phyloP scores from a whole-genome alignment of 2,797 vertebrate species.

The Intellagama lesueurii region DNA sequence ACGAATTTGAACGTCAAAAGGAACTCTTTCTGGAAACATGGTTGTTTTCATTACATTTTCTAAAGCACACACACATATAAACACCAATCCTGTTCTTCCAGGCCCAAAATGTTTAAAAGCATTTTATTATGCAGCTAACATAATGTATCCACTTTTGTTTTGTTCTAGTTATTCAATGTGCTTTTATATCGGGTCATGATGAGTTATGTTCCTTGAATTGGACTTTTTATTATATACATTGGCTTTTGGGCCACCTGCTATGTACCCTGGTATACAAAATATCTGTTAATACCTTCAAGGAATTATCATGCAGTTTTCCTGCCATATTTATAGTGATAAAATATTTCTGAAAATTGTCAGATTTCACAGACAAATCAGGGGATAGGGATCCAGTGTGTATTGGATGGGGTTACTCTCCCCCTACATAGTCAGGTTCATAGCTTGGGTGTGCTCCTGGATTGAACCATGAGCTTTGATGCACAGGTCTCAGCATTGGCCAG shows the following conservation, averaged over 20 bases:
- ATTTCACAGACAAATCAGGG: neutral
- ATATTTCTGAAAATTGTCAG: neutral
- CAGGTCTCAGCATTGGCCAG: too few species aligned
- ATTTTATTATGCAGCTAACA: neutral
- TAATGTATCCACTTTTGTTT: neutral
- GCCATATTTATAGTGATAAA: neutral
- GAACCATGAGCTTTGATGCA: too few species aligned
- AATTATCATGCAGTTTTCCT: neutral
- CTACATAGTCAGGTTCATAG: too few species aligned
- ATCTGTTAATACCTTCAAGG: neutral
- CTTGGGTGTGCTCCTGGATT: too few species aligned
- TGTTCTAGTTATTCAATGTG: neutral
- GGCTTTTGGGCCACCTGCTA: too few species aligned
- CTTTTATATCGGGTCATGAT: too few species aligned
- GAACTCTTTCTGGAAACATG: neutral
- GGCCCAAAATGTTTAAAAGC: neutral
- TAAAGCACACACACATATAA: neutral
- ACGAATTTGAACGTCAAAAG: neutral
- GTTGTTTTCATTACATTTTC: neutral
- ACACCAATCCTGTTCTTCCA: neutral
- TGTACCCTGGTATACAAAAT: too few species aligned
- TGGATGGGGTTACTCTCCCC: too few species aligned
- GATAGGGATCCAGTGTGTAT: too few species aligned
- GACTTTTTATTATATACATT: neutral
- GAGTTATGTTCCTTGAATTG: neutral